A percentile compares a stretch with the other conserved stretches of the same genome.
phyloP scores from a whole-genome alignment of 2,888 invertebrate genomes.

The Megaustenia siamemsis region DNA sequence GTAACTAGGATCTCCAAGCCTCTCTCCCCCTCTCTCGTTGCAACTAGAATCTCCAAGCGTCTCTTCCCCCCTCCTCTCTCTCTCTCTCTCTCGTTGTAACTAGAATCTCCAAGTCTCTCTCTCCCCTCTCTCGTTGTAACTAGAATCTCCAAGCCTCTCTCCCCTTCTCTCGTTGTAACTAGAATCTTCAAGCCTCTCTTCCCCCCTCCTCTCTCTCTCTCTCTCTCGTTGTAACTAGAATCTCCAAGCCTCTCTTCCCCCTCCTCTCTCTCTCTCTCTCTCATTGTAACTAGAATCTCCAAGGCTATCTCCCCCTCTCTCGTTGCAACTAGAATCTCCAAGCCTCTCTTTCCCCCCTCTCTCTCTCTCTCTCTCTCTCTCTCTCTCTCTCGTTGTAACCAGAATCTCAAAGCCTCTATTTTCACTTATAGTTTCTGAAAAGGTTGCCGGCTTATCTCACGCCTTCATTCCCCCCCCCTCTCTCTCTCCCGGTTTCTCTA shows the following conservation, averaged over 20 bases:
- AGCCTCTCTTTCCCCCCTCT: background rate
- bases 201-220: background rate
- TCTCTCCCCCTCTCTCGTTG: too few relatives aligned
- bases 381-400: background rate
- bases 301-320: background rate
- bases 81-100: background rate
- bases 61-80: background rate
- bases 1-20: too few relatives aligned
- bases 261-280: slow-evolving; percentile 2
- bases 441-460: too few relatives aligned
- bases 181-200: too few relatives aligned
- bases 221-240: too few relatives aligned
- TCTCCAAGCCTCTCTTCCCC: background rate
- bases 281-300: background rate
- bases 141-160: too few relatives aligned
- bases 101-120: background rate
- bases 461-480: too few relatives aligned
- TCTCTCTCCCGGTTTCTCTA: too few relatives aligned
- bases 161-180: background rate
- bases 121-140: background rate
- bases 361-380: slow-evolving; percentile 7
- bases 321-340: background rate
- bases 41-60: too few relatives aligned
- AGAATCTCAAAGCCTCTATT: too few relatives aligned
- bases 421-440: too few relatives aligned